Evolutionary conservation across 2,888 invertebrate genomes (phyloP), one percentile per base, ranked within the genome.

Genomic region (Linyphia triangularis): DNA sequence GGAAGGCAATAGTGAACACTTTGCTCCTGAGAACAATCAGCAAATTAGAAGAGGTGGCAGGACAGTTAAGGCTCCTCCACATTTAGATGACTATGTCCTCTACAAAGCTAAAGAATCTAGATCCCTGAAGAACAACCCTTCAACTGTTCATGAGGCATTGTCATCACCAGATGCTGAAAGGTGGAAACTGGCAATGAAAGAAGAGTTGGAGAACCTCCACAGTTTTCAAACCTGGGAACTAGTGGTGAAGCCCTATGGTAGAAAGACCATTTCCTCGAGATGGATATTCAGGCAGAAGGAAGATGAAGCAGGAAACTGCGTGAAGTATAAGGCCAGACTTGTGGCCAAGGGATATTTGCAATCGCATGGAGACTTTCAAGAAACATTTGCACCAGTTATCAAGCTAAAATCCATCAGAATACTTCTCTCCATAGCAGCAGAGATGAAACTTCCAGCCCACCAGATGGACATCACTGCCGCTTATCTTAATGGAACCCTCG

Each of bases 321-420:
- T 24, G 5, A 72, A 73, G 9, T 91, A 90, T 90, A 92, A 91
- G 72, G 91, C 91, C 22, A 70, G 92, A 67, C 86, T 79, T 13
- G 85, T 78, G 2, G 85, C 78, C 16, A 57, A 67, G 10, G 79
- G n/a, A n/a, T n/a, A n/a, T n/a, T n/a, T n/a, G n/a, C n/a, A n/a
- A 57, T 40, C 82, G 26, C 88, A 84, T 1, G 16, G 77, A 22
- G 83, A 89, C 57, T 89, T 79, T 67, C 13, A 51, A 1, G 78
- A 90, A 19, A 90, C 89, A 22, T 90, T 79, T 72, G 73, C 84
- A 4, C 88, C 85, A 28, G 90, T 90, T 9, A 69, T 84, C 13
- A 59, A 88, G 30, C 57, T 88, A 2, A 77, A 78, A 19, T 75
- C 90, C 1, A 77, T 90, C 19, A 26, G 85, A 30, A 43, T 77